Evolutionary conservation across 2,888 invertebrate species (phyloP).

Genomic region (Pomacea canaliculata): DNA sequence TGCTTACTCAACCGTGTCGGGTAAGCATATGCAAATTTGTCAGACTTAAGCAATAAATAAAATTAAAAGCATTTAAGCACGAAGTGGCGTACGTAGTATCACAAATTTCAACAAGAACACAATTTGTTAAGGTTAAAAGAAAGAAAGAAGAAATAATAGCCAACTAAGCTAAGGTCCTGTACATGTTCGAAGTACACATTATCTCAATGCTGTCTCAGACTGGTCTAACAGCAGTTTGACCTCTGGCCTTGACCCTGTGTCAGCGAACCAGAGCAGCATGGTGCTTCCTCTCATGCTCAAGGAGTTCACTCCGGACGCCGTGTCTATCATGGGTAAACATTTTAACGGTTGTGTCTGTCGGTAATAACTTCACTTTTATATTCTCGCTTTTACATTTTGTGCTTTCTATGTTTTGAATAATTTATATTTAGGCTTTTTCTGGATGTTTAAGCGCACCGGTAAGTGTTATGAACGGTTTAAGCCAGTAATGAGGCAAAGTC

Average conservation of each 20-base stretch:
- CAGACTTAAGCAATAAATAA: not conserved
- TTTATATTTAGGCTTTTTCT: not conserved
- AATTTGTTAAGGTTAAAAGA: too few species aligned
- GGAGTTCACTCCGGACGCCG: constrained; percentile 48
- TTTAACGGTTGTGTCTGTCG: not conserved
- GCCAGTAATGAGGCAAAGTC: too few species aligned
- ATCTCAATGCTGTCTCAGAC: constrained; percentile 39
- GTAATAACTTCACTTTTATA: not conserved
- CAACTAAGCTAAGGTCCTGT: too few species aligned
- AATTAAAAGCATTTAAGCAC: too few species aligned
- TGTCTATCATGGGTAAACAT: constrained; percentile 48
- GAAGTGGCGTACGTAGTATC: too few species aligned
- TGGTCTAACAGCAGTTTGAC: constrained; percentile 54
- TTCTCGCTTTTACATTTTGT: not conserved
- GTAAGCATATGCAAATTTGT: constrained; percentile 35
- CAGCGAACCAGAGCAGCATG: constrained; percentile 36
- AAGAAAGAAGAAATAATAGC: too few species aligned
- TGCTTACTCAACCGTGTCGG: constrained; percentile 53
- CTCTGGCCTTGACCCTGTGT: constrained; percentile 37
- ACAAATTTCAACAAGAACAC: too few species aligned
- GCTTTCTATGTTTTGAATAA: not conserved
- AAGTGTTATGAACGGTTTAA: too few species aligned
- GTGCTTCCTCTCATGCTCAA: constrained; percentile 47
- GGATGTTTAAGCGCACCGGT: not conserved
- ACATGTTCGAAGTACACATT: too few species aligned